A percentile compares a stretch with the other conserved stretches of the same genome.
Evolutionary conservation across 2,888 invertebrate species (phyloP).

Genomic region (Drosophila mettleri): DNA sequence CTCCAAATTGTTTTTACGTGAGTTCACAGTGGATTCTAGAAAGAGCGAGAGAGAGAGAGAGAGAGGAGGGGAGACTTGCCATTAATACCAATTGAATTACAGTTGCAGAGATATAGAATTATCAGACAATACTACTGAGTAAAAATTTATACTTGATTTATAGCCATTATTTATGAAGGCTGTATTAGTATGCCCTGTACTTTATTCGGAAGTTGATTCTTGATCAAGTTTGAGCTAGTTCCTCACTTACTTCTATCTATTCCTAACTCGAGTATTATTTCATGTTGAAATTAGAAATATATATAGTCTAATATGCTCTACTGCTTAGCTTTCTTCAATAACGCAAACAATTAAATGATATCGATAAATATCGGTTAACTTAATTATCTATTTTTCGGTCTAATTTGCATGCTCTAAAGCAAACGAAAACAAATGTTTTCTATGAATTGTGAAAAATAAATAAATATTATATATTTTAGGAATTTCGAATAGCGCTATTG

Average conservation of each 20-base stretch:
- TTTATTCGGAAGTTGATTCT: too few relatives aligned
- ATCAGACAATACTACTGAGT: background rate
- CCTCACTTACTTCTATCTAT: background rate
- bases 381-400: background rate
- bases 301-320: background rate
- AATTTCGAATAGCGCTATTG: background rate
- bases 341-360: background rate
- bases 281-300: background rate
- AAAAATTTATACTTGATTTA: background rate
- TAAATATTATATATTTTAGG: background rate
- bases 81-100: constrained; percentile 15
- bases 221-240: too few relatives aligned
- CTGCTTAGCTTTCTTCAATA: background rate
- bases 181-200: background rate
- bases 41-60: constrained; percentile 27
- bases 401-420: background rate
- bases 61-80: background rate
- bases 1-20: constrained; percentile 78
- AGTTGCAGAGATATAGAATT: background rate
- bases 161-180: background rate
- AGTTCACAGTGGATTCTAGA: constrained; percentile 79
- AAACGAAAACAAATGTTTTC: background rate
- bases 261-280: background rate
- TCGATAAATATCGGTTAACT: background rate
- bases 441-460: too few relatives aligned